These are phyloP conservation scores for Holothuria leucospilota DNA, from an alignment of 53 echinoderm and acorn worm genomes.

Conservation along the genomic window DNA sequence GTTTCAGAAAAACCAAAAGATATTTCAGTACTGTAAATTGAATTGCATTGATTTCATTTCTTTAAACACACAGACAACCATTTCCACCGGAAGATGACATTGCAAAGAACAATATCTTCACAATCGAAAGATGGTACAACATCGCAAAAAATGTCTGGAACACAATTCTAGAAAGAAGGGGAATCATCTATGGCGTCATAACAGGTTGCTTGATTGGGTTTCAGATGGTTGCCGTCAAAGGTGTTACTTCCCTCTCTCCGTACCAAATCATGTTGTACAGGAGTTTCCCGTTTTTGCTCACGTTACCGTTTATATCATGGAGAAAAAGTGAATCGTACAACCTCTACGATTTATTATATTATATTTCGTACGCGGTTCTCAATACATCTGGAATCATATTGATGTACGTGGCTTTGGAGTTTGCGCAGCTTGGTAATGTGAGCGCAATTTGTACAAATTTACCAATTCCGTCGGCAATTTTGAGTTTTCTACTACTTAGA, in stretches of 20 bases:
- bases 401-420: conserved; percentile 9
- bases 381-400: conserved; percentile 7
- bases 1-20: too few species aligned
- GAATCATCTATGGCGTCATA: not conserved
- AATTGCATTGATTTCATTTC: too few species aligned
- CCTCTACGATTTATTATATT: not conserved
- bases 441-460: conserved; percentile 23
- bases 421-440: conserved; percentile 19
- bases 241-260: not conserved
- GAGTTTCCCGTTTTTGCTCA: not conserved
- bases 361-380: conserved; percentile 1
- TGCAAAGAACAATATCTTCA: too few species aligned
- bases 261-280: conserved; percentile 17
- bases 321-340: not conserved
- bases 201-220: not conserved
- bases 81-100: too few species aligned
- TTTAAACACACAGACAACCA: too few species aligned
- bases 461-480: conserved; percentile 9
- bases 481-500: not conserved
- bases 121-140: too few species aligned
- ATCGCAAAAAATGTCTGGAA: too few species aligned
- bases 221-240: conserved; percentile 1
- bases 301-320: conserved; percentile 15
- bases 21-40: too few species aligned
- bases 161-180: not conserved